phyloP scores from a whole-genome alignment of 2,113 vertebrate genomes.

The Carollia perspicillata region DNA sequence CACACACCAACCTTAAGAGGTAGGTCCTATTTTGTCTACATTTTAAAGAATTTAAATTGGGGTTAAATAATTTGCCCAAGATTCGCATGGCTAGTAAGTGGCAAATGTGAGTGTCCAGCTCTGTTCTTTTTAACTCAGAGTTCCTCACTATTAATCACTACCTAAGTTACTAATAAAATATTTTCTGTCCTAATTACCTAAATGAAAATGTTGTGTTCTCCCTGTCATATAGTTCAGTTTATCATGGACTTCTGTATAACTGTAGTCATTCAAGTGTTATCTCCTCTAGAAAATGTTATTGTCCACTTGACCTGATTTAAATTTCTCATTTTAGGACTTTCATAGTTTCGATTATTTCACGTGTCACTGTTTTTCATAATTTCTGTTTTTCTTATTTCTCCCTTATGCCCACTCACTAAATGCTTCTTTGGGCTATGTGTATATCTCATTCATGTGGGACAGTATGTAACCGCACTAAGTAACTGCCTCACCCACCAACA shows the following conservation, averaged over 20 bases:
- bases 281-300: not conserved
- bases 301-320: not conserved
- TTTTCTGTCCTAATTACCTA: not conserved
- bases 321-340: not conserved
- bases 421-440: not conserved
- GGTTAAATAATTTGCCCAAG: not conserved
- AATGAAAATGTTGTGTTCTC: not conserved
- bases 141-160: not conserved
- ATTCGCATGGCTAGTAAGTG: not conserved
- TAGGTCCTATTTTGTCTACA: not conserved
- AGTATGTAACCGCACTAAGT: not conserved
- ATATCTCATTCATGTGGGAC: not conserved
- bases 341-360: not conserved
- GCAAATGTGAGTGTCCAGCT: not conserved
- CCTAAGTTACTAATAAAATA: not conserved
- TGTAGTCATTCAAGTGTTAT: not conserved
- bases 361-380: not conserved
- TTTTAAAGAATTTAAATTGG: not conserved
- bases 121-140: not conserved
- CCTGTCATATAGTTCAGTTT: not conserved
- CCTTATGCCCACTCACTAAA: not conserved
- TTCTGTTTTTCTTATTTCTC: not conserved
- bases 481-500: not conserved
- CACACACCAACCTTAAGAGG: not conserved
- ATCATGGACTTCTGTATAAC: not conserved